Percentiles rank a stretch among this genome's conserved stretches.
Evolutionary conservation across 2,797 vertebrate species (phyloP).

Genomic region (Sciurus carolinensis): DNA sequence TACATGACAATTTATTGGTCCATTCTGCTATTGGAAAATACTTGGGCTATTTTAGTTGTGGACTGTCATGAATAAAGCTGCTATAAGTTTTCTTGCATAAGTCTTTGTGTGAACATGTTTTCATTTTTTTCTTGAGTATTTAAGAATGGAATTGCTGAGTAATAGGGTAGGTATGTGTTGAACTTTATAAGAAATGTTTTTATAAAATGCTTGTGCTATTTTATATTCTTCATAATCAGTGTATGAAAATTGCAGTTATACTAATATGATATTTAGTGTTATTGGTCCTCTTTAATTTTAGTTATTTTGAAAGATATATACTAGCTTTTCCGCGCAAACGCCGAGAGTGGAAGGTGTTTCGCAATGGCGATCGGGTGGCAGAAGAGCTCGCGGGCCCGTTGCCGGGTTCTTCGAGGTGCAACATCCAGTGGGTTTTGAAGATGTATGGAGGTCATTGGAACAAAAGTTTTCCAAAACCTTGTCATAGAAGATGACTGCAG

Average conservation of each 20-base stretch:
- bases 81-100: slow-evolving; percentile 4
- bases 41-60: slow-evolving; percentile 18
- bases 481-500: too few species aligned
- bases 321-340: too few species aligned
- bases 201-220: not conserved
- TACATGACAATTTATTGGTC: not conserved
- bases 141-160: slow-evolving; percentile 34
- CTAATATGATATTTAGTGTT: not conserved
- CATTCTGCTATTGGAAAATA: slow-evolving; percentile 34
- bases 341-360: too few species aligned
- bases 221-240: not conserved
- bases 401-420: too few species aligned
- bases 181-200: slow-evolving; percentile 49
- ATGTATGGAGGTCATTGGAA: too few species aligned
- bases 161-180: not conserved
- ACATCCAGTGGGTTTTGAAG: too few species aligned
- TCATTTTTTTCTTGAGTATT: slow-evolving; percentile 5
- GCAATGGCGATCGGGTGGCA: too few species aligned
- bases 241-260: not conserved
- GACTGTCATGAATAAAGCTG: slow-evolving; percentile 16
- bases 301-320: not conserved
- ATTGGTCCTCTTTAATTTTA: not conserved
- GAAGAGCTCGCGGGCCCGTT: too few species aligned
- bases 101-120: not conserved
- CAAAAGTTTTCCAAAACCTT: too few species aligned